Evolutionary conservation across 1,140 invertebrate species (phyloP), one percentile per base, ranked within the genome.

Genomic region (Lepidostoma basale): DNA sequence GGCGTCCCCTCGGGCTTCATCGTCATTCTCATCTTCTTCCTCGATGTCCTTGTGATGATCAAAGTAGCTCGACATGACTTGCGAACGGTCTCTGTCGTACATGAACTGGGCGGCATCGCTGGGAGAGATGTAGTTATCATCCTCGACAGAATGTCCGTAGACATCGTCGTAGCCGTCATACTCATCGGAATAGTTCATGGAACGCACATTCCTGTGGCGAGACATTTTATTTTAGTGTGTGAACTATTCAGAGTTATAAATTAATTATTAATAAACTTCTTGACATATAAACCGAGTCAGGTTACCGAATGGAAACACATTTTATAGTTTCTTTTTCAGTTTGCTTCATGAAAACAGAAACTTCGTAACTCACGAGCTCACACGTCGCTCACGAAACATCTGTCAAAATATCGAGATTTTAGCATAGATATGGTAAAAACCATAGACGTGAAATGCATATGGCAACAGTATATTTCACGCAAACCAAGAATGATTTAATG

Each of bases 111-210:
- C 85, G 40, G 86, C 85, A 85, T 95, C 93, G 76, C 90, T 90
- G 4, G 96, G 95, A 22, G 95, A 98, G 65, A 96, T 88, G 76
- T 90, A 92, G 76, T 88, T 90, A 75, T 90, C 92, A 74, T 95
- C 94, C 81, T 97, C 95, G 20, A 97, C 88, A 16, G 95, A 97
- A 80, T 95, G 92, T 2, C 94, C 94, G 78, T 96, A 97, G 65
- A 94, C 88, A 84, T 96, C 93, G 75, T 96, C 92, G 77, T 94
- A 95, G 47, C 88, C 90, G 75, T 96, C 94, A 79, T 94, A 96
- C 76, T 96, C 95, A 74, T 92, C 90, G 9, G 88, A 87, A 79
- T 89, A 92, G 75, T 89, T 88, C 83, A 91, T 88, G 68, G 87
- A 87, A 62, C 91, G 83, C 42, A 93, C 84, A 78, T 91, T 90